Conservation (phyloP, 2,797 vertebrate genomes). For the Nasua narica region DNA sequence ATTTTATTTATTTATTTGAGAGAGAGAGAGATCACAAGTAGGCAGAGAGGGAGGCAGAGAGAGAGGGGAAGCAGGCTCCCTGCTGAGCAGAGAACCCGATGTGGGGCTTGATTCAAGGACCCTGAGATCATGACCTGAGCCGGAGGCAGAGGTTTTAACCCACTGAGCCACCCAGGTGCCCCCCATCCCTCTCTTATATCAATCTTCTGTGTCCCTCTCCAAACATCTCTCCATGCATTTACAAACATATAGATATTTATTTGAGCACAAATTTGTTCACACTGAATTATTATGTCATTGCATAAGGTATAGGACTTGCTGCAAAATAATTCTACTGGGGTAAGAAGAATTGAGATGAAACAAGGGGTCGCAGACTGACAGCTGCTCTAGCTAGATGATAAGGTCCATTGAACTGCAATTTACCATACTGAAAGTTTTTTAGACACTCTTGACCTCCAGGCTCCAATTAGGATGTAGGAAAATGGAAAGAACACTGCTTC, state of each 20-base stretch:
- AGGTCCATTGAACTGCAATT: not conserved
- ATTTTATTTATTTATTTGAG: no score
- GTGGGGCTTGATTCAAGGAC: no score
- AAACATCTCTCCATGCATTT: not conserved
- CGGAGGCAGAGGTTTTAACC: no score
- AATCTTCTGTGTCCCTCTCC: not conserved
- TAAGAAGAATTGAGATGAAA: not conserved
- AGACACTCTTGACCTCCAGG: not conserved
- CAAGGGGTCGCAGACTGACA: no score
- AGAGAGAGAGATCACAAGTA: no score
- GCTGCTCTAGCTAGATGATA: rapidly evolving
- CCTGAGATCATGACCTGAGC: no score
- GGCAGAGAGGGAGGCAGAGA: no score
- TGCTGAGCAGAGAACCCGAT: no score
- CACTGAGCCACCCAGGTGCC: no score
- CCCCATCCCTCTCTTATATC: not conserved
- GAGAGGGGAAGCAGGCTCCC: no score
- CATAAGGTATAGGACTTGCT: not conserved
- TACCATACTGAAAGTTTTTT: not conserved
- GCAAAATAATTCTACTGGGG: not conserved
- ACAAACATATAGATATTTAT: not conserved
- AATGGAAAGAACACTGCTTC: not conserved
- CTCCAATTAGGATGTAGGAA: not conserved
- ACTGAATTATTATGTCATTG: not conserved
- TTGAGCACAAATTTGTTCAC: not conserved